phyloP scores from a whole-genome alignment of 2,888 invertebrate genomes.

The Formica aserva region DNA sequence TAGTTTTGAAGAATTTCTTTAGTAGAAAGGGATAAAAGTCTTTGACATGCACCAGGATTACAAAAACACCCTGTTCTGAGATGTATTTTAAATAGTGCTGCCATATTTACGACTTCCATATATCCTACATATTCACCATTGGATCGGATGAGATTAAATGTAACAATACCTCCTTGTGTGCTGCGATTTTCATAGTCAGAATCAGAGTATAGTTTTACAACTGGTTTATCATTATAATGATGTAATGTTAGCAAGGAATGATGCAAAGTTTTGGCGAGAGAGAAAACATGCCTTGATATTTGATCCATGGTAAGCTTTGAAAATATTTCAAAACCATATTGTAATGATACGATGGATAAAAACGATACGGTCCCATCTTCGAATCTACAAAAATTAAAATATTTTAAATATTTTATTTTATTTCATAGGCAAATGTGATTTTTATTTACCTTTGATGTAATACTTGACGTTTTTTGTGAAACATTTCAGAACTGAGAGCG shows the following conservation, averaged over 20 bases:
- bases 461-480: conserved; percentile 90
- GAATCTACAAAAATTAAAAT: conserved; percentile 88
- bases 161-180: conserved; percentile 94
- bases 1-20: conserved; percentile 92
- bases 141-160: conserved; percentile 94
- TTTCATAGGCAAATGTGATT: neutral
- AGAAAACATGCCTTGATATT: conserved; percentile 91
- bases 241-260: conserved; percentile 88
- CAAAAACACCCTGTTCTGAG: conserved; percentile 98
- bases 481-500: conserved; percentile 90
- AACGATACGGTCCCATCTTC: conserved; percentile 98
- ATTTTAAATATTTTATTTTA: conserved; percentile 13
- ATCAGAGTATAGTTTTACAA: conserved; percentile 91
- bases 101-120: conserved; percentile 96
- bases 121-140: conserved; percentile 95
- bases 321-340: conserved; percentile 93
- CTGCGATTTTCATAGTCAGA: conserved; percentile 88
- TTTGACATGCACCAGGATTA: conserved; percentile 97
- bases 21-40: conserved; percentile 90
- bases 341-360: conserved; percentile 92
- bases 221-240: conserved; percentile 91
- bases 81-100: conserved; percentile 94
- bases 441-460: conserved; percentile 90
- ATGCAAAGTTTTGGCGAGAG: conserved; percentile 91
- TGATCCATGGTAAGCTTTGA: conserved; percentile 88